Evolutionary conservation across 2,797 vertebrate genomes (phyloP).

Genomic region (Saxicola maurus): DNA sequence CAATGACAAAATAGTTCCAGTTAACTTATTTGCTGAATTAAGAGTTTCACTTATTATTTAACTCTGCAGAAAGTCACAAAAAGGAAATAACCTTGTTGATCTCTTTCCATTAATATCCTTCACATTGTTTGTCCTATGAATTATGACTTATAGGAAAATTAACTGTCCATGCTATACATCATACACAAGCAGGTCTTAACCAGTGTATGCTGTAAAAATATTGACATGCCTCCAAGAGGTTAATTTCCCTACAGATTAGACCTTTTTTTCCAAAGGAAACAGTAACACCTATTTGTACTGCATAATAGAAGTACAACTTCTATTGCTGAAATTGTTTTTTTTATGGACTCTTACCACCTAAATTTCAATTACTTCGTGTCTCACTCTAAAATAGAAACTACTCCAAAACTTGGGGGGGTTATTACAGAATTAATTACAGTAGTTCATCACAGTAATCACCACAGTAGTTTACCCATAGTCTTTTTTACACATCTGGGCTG

Average conservation of each 20-base stretch:
- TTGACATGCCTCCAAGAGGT: conserved; percentile 24
- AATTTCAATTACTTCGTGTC: not conserved
- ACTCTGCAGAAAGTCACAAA: conserved; percentile 34
- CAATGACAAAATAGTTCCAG: not conserved
- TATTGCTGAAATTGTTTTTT: not conserved
- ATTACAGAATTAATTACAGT: not conserved
- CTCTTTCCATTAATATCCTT: conserved; percentile 45
- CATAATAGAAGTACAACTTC: not conserved
- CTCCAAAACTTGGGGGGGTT: not conserved
- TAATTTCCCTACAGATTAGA: conserved; percentile 13
- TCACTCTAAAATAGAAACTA: not conserved
- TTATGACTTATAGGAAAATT: conserved; percentile 56
- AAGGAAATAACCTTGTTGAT: conserved; percentile 48
- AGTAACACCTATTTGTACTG: conserved; percentile 25
- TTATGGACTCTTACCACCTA: not conserved
- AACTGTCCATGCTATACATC: conserved; percentile 22
- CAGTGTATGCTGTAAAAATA: conserved; percentile 37
- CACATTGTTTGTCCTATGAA: conserved; percentile 49
- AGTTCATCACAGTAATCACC: not conserved
- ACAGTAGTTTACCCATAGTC: not conserved
- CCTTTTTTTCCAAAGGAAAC: conserved; percentile 47
- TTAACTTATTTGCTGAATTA: conserved; percentile 46
- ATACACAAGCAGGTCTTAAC: conserved; percentile 7
- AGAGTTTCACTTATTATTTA: conserved; percentile 46
- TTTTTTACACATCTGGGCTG: not conserved